Evolutionary conservation across 2,113 vertebrate genomes (phyloP).

Genomic region (Phalacrocorax aristotelis): DNA sequence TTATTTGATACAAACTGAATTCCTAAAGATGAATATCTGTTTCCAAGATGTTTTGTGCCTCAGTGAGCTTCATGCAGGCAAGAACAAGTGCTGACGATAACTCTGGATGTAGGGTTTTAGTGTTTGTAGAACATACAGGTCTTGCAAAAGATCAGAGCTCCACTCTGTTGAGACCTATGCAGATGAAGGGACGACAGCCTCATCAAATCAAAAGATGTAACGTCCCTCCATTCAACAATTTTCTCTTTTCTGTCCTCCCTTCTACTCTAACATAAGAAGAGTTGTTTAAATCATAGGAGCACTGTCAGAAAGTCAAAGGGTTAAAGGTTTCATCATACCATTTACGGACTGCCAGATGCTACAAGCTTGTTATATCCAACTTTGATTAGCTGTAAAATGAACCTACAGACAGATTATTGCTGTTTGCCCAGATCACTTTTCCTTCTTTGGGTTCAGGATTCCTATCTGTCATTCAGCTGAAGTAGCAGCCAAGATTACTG

Average conservation of each 20-base stretch:
- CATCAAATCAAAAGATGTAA: neutral
- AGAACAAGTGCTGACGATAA: neutral
- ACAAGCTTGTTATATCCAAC: conserved; percentile 35
- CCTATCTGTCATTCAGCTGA: conserved; percentile 15
- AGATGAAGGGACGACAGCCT: neutral
- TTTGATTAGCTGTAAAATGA: conserved; percentile 58
- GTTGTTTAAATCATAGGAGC: conserved; percentile 21
- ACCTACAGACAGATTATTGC: conserved; percentile 31
- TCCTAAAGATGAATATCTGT: neutral
- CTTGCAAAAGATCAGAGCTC: neutral
- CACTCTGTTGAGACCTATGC: neutral
- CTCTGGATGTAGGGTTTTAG: neutral
- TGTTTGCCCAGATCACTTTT: neutral
- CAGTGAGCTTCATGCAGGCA: neutral
- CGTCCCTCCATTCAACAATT: neutral
- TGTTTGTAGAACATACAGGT: neutral
- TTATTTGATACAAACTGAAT: neutral
- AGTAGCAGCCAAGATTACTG: conserved; percentile 1
- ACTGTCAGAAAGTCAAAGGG: conserved; percentile 32
- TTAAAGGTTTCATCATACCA: conserved; percentile 35
- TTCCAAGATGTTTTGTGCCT: neutral
- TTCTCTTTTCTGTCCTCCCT: neutral
- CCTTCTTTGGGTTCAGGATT: conserved; percentile 9
- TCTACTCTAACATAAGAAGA: neutral
- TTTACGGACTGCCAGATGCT: conserved; percentile 57